Conservation (phyloP, 2,797 vertebrate genomes). For the Tolypeutes matacus region DNA sequence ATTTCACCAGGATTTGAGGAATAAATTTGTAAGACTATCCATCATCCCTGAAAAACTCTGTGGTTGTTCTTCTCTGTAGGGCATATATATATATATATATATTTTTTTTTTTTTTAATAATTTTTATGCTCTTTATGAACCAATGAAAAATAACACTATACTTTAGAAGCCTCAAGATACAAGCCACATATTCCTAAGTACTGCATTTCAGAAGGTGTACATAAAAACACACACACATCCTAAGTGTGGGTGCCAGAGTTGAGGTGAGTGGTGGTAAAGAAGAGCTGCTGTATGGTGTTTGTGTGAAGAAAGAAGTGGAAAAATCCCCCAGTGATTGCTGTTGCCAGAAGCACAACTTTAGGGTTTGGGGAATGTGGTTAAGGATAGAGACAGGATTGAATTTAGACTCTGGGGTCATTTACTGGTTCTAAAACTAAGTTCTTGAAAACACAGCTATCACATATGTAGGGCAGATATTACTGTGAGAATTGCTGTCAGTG, state of each 20-base stretch:
- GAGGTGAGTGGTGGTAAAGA: constrained; percentile 33
- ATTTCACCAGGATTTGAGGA: no score
- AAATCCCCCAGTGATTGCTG: constrained; percentile 24
- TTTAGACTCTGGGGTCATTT: constrained; percentile 39
- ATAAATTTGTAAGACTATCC: no score
- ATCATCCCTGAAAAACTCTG: no score
- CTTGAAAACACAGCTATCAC: background rate
- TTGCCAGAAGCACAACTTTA: constrained; percentile 52
- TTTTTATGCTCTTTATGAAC: constrained; percentile 1
- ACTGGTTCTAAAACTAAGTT: constrained; percentile 12
- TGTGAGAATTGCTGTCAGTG: no score
- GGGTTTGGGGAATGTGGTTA: constrained; percentile 54
- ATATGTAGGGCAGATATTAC: background rate
- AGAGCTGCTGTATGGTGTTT: constrained; percentile 50
- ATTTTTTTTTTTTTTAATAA: no score
- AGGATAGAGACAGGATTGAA: constrained; percentile 63
- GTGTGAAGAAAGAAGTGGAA: background rate
- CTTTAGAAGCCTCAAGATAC: constrained; percentile 16
- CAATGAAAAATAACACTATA: constrained; percentile 23
- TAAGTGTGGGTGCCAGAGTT: background rate
- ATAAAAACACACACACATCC: background rate
- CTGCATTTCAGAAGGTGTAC: constrained; percentile 22
- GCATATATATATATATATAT: no score
- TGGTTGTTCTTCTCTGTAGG: no score
- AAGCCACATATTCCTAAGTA: background rate